Evolutionary conservation across 1,140 invertebrate genomes (phyloP).

Genomic region (Drosophila tsacasi): DNA sequence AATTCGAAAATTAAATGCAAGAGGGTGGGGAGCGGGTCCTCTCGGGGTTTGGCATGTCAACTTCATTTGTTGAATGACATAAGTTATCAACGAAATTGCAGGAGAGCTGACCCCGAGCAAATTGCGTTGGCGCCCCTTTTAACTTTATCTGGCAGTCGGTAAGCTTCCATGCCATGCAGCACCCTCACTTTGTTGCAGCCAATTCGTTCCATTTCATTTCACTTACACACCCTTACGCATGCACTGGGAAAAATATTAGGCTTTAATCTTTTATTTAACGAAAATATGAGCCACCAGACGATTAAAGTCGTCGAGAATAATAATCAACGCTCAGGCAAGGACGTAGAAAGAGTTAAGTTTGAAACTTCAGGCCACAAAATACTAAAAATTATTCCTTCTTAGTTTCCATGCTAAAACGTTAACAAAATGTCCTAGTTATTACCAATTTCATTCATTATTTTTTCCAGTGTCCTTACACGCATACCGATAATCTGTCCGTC

Average conservation of each 20-base stretch:
- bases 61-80: slow-evolving; percentile 82
- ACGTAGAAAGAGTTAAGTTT: too few species aligned
- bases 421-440: too few species aligned
- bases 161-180: slow-evolving; percentile 54
- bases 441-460: background rate
- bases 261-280: background rate
- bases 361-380: too few species aligned
- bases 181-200: slow-evolving; percentile 51
- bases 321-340: too few species aligned
- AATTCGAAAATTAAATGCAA: slow-evolving; percentile 72
- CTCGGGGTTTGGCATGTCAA: slow-evolving; percentile 59
- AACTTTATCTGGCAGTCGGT: slow-evolving; percentile 71
- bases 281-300: too few species aligned
- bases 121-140: slow-evolving; percentile 73
- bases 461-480: background rate
- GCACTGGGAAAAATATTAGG: background rate
- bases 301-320: too few species aligned
- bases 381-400: too few species aligned
- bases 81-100: slow-evolving; percentile 81
- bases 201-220: slow-evolving; percentile 81
- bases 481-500: slow-evolving; percentile 72
- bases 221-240: slow-evolving; percentile 59
- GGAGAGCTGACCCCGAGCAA: slow-evolving; percentile 75
- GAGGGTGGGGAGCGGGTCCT: background rate
- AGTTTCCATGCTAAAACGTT: too few species aligned